phyloP scores from a whole-genome alignment of 2,888 invertebrate genomes.

The Oxycera nigricornis region DNA sequence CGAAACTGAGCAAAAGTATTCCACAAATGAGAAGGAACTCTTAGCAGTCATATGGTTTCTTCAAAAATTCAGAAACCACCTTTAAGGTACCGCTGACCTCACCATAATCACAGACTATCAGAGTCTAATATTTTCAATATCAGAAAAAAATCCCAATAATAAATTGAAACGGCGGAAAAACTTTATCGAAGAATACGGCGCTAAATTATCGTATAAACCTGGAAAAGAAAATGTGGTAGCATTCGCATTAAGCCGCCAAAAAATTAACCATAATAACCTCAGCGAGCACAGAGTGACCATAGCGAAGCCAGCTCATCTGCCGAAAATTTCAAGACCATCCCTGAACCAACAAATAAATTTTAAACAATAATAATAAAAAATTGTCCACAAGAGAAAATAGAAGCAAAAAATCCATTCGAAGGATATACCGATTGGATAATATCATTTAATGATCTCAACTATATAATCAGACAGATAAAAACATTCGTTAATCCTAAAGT shows the following conservation, averaged over 20 bases:
- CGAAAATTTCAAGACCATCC: not conserved
- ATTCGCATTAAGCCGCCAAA: slow-evolving; percentile 32
- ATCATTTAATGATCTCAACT: not conserved
- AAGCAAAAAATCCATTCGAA: not conserved
- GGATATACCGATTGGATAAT: not conserved
- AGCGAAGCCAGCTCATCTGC: not conserved
- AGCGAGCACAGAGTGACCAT: not conserved
- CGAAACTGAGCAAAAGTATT: slow-evolving; percentile 51
- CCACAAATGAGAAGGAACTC: slow-evolving; percentile 57
- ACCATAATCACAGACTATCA: slow-evolving; percentile 48
- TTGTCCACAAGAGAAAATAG: not conserved
- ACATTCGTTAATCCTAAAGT: not conserved
- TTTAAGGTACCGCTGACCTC: slow-evolving; percentile 52
- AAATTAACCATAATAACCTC: not conserved
- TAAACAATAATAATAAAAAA: not conserved
- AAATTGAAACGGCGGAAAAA: slow-evolving; percentile 47
- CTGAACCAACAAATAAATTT: not conserved
- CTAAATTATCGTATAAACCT: slow-evolving; percentile 55
- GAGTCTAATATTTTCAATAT: slow-evolving; percentile 47
- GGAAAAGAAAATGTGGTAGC: slow-evolving; percentile 56
- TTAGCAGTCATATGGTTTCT: slow-evolving; percentile 55
- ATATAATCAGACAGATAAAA: not conserved
- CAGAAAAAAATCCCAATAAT: slow-evolving; percentile 46
- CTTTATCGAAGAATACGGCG: slow-evolving; percentile 45
- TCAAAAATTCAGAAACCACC: slow-evolving; percentile 55